Evolutionary conservation across 2,797 vertebrate genomes (phyloP), one percentile per base, ranked within the genome.

Genomic region (Meda fulgida): DNA sequence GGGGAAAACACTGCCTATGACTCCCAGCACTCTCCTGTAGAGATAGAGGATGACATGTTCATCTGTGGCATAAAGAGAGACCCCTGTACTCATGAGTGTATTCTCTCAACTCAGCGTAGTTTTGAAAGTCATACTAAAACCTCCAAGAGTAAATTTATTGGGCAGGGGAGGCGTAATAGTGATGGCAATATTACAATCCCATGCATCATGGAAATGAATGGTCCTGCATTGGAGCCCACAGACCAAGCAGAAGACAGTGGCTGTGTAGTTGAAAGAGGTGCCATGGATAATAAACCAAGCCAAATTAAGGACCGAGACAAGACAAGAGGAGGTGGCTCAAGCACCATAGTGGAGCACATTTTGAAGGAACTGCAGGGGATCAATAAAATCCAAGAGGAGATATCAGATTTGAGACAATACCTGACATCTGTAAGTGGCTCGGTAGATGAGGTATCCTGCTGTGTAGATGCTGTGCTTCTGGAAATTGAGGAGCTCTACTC

Each of bases 361-460:
- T 83, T 96, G 7, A 96, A 96, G 89, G 96, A 96, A 87, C 91
- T 96, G 10, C 94, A 94, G 85, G 96, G 96, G 43, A 96, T 96
- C 67, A 95, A 96, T 89, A 95, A 95, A 90, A 96, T 96, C 78
- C 95, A 96, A 83, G 96, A 95, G 86, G 96, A 96, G 90, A 94
- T 96, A 55, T 95, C 95, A 7, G 95, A 95, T 89, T 90, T 96
- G 63, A 93, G 94, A 85, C 90, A 95, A 46, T 96, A 96, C 87
- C 89, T 96, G 65, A 92, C 94, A 18, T 96, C 95, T 6, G 95
- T 96, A 23, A 93, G 95, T 71, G 95, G 95, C 63, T 96, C 96
- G 0, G 95, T 96, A 82, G 95, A 96, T 81, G 94, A 96, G 89
- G 95, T 96, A 4, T 96, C 96, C 18, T 95, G 93, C 88, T 96